These are phyloP conservation scores for Nycteola revayana DNA, from an alignment of 2,888 invertebrate genomes.

Conservation along the genomic window DNA sequence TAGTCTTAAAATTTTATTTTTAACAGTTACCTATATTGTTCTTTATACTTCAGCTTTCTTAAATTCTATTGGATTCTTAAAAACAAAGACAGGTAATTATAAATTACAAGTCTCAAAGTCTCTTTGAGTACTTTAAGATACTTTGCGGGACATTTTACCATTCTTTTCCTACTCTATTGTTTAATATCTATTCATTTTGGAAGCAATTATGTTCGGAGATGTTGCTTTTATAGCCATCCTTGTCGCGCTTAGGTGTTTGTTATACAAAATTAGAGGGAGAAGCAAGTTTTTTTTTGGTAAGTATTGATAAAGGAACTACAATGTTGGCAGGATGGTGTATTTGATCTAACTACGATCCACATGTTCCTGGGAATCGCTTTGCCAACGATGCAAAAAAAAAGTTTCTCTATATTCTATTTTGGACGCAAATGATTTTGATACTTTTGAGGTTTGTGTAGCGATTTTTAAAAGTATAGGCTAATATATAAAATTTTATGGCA, in stretches of 20 bases:
- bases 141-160: slow-evolving; percentile 45
- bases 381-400: slow-evolving; percentile 76
- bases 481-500: no score
- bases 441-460: no score
- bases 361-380: slow-evolving; percentile 78
- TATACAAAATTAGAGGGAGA: slow-evolving; percentile 49
- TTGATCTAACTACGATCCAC: slow-evolving; percentile 79
- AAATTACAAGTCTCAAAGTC: no score
- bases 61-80: no score
- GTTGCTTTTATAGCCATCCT: slow-evolving; percentile 43
- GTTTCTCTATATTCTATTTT: slow-evolving; percentile 48
- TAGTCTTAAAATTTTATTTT: no score
- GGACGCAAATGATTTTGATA: slow-evolving; percentile 48
- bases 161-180: slow-evolving; percentile 56
- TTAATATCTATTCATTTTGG: slow-evolving; percentile 67
- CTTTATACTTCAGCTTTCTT: no score
- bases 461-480: not conserved
- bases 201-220: slow-evolving; percentile 66
- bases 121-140: slow-evolving; percentile 29
- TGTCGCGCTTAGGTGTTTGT: slow-evolving; percentile 33
- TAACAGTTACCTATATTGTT: no score
- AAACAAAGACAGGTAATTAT: slow-evolving; percentile 37
- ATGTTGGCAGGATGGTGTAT: slow-evolving; percentile 78
- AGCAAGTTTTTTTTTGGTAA: slow-evolving; percentile 57
- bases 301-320: slow-evolving; percentile 75